A percentile compares a stretch with the other conserved stretches of the same genome.
Conservation (phyloP, 2,888 invertebrate species). For the Microctonus hyperodae region DNA sequence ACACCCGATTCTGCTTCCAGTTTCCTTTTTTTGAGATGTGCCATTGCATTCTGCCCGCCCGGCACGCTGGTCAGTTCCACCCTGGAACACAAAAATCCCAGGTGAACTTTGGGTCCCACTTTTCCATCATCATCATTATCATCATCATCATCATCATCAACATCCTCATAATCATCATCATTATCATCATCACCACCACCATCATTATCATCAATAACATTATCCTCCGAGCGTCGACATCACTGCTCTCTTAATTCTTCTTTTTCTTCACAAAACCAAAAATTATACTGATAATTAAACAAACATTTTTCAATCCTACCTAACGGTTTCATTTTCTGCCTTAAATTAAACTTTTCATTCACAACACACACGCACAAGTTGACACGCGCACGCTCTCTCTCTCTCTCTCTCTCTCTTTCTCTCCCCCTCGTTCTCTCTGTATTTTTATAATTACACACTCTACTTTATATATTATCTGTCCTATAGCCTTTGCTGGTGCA, state of each 20-base stretch:
- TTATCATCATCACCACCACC: slow-evolving; percentile 4
- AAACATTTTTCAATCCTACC: neutral
- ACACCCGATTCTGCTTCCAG: slow-evolving; percentile 68
- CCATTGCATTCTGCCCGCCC: slow-evolving; percentile 67
- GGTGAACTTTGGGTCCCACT: slow-evolving; percentile 47
- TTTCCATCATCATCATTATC: slow-evolving; percentile 32
- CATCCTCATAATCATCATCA: slow-evolving; percentile 31
- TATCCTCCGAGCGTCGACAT: slow-evolving; percentile 23
- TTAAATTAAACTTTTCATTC: neutral
- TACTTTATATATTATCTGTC: too few species aligned
- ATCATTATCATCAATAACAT: slow-evolving; percentile 8
- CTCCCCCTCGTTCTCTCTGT: too few species aligned
- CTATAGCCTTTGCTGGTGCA: too few species aligned
- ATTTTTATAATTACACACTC: too few species aligned
- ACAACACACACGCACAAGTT: slow-evolving; percentile 3
- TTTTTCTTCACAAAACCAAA: slow-evolving; percentile 18
- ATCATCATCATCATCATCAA: slow-evolving; percentile 29
- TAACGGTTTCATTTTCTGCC: neutral
- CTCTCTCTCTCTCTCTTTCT: slow-evolving; percentile 23
- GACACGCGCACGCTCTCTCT: slow-evolving; percentile 5
- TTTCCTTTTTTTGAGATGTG: slow-evolving; percentile 76
- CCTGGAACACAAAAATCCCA: slow-evolving; percentile 64
- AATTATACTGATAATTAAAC: neutral
- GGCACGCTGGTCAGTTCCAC: slow-evolving; percentile 65
- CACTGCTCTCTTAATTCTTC: slow-evolving; percentile 20